A percentile compares a stretch with the other conserved stretches of the same genome.
These are phyloP conservation scores for Drosophila ironensis DNA, from an alignment of 1,140 invertebrate species.

Conservation along the genomic window DNA sequence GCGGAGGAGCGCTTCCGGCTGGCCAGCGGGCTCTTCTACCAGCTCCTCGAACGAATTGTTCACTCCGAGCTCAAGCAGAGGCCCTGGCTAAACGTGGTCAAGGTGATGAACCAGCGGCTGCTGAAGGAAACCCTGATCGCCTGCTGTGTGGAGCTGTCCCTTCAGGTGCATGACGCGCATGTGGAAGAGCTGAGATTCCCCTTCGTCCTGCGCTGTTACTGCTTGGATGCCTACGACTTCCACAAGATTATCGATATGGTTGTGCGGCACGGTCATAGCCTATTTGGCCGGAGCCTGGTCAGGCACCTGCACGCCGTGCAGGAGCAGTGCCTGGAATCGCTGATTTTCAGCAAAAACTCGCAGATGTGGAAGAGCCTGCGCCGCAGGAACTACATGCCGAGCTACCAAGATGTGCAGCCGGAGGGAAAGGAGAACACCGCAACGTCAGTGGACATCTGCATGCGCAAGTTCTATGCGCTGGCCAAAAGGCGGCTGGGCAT, in stretches of 20 bases:
- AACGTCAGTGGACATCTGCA: slow-evolving; percentile 24
- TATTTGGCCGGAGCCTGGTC: slow-evolving; percentile 94
- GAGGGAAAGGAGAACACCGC: slow-evolving; percentile 68
- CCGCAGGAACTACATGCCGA: slow-evolving; percentile 83
- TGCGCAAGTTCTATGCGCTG: slow-evolving; percentile 92
- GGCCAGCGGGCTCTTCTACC: slow-evolving; percentile 87
- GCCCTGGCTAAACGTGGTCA: slow-evolving; percentile 85
- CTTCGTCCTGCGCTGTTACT: slow-evolving; percentile 93
- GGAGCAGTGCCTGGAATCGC: slow-evolving; percentile 95
- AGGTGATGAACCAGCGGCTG: slow-evolving; percentile 84
- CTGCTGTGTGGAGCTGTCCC: slow-evolving; percentile 95
- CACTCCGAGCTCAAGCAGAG: slow-evolving; percentile 89
- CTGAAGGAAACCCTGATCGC: slow-evolving; percentile 94
- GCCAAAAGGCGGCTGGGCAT: slow-evolving; percentile 93
- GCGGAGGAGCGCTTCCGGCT: slow-evolving; percentile 15
- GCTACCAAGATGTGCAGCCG: slow-evolving; percentile 84
- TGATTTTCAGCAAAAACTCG: slow-evolving; percentile 94
- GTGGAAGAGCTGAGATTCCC: slow-evolving; percentile 89
- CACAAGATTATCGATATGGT: slow-evolving; percentile 98
- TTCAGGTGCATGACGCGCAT: slow-evolving; percentile 91
- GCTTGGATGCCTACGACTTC: slow-evolving; percentile 93
- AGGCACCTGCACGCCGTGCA: slow-evolving; percentile 98
- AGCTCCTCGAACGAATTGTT: slow-evolving; percentile 93
- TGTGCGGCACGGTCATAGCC: slow-evolving; percentile 92
- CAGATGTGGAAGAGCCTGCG: slow-evolving; percentile 91